These are phyloP conservation scores for Aptenodytes patagonicus DNA, from an alignment of 2,113 vertebrate genomes.

Conservation along the genomic window DNA sequence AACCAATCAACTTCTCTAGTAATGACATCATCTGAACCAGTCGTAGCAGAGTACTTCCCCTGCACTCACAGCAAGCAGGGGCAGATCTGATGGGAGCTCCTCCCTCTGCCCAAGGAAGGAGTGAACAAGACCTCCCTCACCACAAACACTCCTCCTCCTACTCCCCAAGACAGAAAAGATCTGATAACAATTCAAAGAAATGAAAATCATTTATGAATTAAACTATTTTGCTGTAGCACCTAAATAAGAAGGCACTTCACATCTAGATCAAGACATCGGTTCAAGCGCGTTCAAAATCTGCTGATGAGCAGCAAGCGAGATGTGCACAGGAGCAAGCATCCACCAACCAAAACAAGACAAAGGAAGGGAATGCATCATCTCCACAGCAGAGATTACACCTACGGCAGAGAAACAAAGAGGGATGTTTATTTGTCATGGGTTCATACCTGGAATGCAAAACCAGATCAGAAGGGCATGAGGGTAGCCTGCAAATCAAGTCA, in stretches of 20 bases:
- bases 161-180: background rate
- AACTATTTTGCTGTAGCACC: background rate
- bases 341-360: background rate
- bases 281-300: background rate
- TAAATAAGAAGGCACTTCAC: constrained; percentile 36
- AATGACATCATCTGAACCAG: background rate
- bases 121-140: background rate
- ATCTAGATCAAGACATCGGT: background rate
- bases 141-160: background rate
- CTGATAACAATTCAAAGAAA: background rate
- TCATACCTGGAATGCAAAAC: background rate
- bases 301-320: background rate
- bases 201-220: background rate
- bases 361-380: background rate
- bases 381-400: background rate
- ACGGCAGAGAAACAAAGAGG: background rate
- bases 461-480: background rate
- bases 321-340: background rate
- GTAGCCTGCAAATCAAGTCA: background rate
- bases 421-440: background rate
- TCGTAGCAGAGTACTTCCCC: background rate
- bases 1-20: background rate
- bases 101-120: background rate
- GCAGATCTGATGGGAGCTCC: background rate
- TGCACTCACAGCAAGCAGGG: background rate